Conservation (phyloP, 2,113 vertebrate species). For the Nerophis lumbriciformis region DNA sequence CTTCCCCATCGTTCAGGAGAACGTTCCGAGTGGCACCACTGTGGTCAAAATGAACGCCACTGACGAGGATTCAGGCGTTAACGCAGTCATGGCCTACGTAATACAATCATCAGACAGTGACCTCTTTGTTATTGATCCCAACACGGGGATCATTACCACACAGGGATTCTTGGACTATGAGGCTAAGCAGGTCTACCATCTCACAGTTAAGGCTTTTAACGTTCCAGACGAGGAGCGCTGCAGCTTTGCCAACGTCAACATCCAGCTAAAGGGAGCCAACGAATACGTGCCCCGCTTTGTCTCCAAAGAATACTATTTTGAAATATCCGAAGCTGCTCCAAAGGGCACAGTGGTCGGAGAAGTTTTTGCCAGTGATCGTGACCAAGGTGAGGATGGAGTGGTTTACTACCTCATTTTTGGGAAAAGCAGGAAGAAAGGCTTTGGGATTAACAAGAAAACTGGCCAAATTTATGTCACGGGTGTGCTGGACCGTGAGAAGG, state of each 20-base stretch:
- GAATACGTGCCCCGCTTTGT: conserved; percentile 98
- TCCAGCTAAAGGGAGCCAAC: conserved; percentile 90
- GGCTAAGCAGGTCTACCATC: conserved; percentile 90
- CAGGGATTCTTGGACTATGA: conserved; percentile 98
- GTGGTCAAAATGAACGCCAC: conserved; percentile 86
- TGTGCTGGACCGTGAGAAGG: conserved; percentile 88
- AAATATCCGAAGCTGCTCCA: conserved; percentile 89
- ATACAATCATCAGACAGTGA: conserved; percentile 94
- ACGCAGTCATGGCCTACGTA: conserved; percentile 86
- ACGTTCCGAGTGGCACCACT: conserved; percentile 92
- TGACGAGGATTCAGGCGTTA: conserved; percentile 84
- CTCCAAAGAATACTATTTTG: conserved; percentile 95
- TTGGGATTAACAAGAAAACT: conserved; percentile 81
- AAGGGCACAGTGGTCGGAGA: conserved; percentile 87
- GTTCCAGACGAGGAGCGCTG: conserved; percentile 92
- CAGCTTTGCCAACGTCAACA: conserved; percentile 87
- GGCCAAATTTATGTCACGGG: conserved; percentile 92
- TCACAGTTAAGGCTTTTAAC: conserved; percentile 93
- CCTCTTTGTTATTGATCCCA: conserved; percentile 94
- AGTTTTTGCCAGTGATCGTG: conserved; percentile 97
- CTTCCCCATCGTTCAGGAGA: conserved; percentile 87
- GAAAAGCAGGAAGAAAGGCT: conserved; percentile 86
- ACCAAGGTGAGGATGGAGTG: conserved; percentile 86
- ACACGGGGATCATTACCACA: conserved; percentile 91
- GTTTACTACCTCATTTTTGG: conserved; percentile 95